Evolutionary conservation across 2,113 vertebrate genomes (phyloP).

Genomic region (Vimba vimba): DNA sequence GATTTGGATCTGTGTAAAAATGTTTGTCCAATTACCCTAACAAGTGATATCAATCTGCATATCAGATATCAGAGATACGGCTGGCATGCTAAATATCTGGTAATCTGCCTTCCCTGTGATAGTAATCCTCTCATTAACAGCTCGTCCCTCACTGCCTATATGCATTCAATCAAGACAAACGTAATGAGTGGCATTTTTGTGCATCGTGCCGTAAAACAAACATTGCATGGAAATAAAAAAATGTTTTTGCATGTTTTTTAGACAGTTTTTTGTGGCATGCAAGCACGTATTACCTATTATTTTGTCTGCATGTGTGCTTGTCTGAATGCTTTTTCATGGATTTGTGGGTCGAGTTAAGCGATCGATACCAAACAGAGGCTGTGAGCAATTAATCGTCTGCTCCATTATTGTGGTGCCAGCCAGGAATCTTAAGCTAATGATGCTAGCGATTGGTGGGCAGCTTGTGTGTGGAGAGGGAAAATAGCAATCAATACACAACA

Average conservation of each 20-base stretch:
- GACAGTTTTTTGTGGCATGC: background rate
- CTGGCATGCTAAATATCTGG: slow-evolving; percentile 1
- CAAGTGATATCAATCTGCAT: slow-evolving; percentile 29
- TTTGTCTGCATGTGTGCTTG: background rate
- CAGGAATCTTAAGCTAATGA: slow-evolving; percentile 44
- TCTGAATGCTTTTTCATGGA: background rate
- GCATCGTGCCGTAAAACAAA: no score
- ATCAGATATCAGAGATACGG: slow-evolving; percentile 19
- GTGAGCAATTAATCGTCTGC: slow-evolving; percentile 49
- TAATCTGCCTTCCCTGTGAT: slow-evolving; percentile 6
- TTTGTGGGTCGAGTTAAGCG: background rate
- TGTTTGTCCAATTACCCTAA: slow-evolving; percentile 32
- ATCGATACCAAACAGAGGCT: slow-evolving; percentile 40
- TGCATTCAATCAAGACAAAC: background rate
- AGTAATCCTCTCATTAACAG: slow-evolving; percentile 27
- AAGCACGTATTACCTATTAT: background rate
- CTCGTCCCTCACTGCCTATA: background rate
- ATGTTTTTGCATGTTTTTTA: background rate
- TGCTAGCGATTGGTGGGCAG: background rate
- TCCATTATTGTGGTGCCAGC: slow-evolving; percentile 42
- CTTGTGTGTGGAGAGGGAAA: slow-evolving; percentile 14
- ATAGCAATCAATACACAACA: slow-evolving; percentile 27
- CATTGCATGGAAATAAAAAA: background rate
- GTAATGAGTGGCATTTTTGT: background rate
- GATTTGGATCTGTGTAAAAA: slow-evolving; percentile 34